Conservation (phyloP, 1,140 invertebrate species). For the Zaprionus taronus region DNA sequence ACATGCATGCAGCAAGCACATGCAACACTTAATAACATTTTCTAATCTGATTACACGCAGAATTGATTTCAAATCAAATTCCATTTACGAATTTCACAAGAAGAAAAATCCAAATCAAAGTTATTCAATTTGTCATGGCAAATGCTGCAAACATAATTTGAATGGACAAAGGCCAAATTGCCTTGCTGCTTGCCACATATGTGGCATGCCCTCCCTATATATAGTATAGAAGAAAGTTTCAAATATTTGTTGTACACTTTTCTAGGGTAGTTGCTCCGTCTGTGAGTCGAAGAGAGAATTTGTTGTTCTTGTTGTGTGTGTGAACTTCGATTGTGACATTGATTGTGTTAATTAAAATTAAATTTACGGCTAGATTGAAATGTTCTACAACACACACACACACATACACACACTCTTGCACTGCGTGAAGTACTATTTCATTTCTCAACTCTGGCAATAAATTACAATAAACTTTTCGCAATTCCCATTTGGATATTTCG, state of each 20-base stretch:
- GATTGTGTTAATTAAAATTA: conserved; percentile 49
- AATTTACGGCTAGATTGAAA: conserved; percentile 42
- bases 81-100: conserved; percentile 28
- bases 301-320: not conserved
- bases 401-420: not conserved
- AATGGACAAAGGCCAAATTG: not conserved
- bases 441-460: conserved; percentile 40
- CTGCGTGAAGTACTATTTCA: conserved; percentile 14
- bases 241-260: not conserved
- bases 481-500: conserved; percentile 45
- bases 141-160: conserved; percentile 20
- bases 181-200: not conserved
- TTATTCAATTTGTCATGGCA: conserved; percentile 29
- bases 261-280: not conserved
- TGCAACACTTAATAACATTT: conserved; percentile 43
- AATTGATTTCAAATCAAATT: conserved; percentile 48
- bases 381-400: conserved; percentile 13
- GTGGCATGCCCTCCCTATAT: not conserved
- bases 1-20: conserved; percentile 6
- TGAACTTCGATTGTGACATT: conserved; percentile 27
- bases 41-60: conserved; percentile 50
- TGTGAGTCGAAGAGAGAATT: not conserved
- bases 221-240: not conserved
- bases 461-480: conserved; percentile 57
- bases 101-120: conserved; percentile 25